A percentile compares a stretch with the other conserved stretches of the same genome.
These are phyloP conservation scores for Fistularia commersonii DNA, from an alignment of 2,797 vertebrate species.

Conservation along the genomic window DNA sequence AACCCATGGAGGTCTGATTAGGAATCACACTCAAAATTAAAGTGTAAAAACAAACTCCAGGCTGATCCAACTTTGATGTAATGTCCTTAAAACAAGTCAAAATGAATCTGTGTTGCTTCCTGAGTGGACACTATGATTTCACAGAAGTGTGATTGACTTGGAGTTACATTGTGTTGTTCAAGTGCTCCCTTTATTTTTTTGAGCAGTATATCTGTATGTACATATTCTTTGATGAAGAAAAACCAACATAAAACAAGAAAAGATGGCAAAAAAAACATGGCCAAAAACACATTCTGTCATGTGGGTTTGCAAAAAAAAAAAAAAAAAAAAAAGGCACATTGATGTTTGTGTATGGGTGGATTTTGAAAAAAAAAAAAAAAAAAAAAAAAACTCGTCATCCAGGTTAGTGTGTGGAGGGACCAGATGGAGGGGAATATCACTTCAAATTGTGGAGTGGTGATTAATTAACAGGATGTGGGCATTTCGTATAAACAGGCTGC, in stretches of 20 bases:
- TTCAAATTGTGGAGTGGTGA: slow-evolving; percentile 16
- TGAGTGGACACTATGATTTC: too few species aligned
- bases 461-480: slow-evolving; percentile 28
- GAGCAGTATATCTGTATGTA: slow-evolving; percentile 78
- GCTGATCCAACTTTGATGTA: too few species aligned
- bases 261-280: slow-evolving; percentile 37
- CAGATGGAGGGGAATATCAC: slow-evolving; percentile 11
- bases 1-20: too few species aligned
- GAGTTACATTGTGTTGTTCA: too few species aligned
- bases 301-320: slow-evolving; percentile 54
- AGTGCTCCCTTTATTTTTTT: too few species aligned
- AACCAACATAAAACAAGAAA: slow-evolving; percentile 48
- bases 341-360: slow-evolving; percentile 74
- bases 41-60: too few species aligned
- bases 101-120: too few species aligned
- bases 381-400: slow-evolving; percentile 49
- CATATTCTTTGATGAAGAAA: slow-evolving; percentile 68
- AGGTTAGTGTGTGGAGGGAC: slow-evolving; percentile 23
- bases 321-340: slow-evolving; percentile 72
- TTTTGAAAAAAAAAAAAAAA: slow-evolving; percentile 64
- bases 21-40: too few species aligned
- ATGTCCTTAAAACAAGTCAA: too few species aligned
- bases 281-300: slow-evolving; percentile 58
- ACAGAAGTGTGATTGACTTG: too few species aligned
- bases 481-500: slow-evolving; percentile 37